Evolutionary conservation across 1,140 invertebrate genomes (phyloP).

Genomic region (Lanistes nyassanus): DNA sequence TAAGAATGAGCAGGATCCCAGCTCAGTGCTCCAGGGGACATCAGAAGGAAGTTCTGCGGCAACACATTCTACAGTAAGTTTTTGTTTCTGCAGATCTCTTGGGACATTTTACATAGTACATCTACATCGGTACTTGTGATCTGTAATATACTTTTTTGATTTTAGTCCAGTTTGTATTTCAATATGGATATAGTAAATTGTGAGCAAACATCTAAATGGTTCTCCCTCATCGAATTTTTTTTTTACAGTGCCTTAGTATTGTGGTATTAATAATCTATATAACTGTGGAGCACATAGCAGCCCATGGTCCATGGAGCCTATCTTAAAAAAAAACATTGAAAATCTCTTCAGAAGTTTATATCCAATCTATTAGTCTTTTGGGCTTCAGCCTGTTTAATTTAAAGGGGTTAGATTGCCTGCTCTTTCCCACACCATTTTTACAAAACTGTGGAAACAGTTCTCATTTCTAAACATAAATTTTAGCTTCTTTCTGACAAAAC

Average conservation of each 20-base stretch:
- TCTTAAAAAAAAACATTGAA: background rate
- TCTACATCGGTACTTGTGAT: too few species aligned
- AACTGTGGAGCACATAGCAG: too few species aligned
- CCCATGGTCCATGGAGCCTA: constrained; percentile 9
- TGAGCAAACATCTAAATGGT: too few species aligned
- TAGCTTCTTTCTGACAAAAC: background rate
- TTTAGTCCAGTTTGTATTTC: too few species aligned
- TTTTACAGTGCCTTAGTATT: too few species aligned
- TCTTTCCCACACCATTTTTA: background rate
- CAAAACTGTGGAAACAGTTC: background rate
- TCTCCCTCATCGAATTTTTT: too few species aligned
- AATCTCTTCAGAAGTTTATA: background rate
- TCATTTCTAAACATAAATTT: background rate
- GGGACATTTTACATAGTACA: too few species aligned
- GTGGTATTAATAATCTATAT: too few species aligned
- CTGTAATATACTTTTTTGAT: too few species aligned
- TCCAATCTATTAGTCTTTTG: background rate
- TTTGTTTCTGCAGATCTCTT: too few species aligned
- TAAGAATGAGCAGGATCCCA: constrained; percentile 18
- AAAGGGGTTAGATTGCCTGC: background rate
- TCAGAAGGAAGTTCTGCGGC: background rate
- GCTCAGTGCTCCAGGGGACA: background rate
- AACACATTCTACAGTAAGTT: constrained; percentile 3
- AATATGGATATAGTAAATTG: too few species aligned
- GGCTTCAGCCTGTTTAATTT: background rate